These are phyloP conservation scores for Drosophila tsacasi DNA, from an alignment of 1,140 invertebrate species.

Conservation along the genomic window DNA sequence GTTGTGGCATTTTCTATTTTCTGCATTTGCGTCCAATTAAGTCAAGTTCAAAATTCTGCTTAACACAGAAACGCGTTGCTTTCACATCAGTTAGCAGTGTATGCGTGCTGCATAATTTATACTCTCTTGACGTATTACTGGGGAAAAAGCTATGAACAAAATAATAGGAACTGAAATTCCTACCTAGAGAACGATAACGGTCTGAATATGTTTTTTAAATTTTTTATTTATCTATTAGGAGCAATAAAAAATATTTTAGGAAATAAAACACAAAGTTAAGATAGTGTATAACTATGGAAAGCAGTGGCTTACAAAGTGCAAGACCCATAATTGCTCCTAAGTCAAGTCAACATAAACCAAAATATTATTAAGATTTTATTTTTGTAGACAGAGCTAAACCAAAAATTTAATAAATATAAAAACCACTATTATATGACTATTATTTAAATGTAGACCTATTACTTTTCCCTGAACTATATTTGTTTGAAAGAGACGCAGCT, in stretches of 20 bases:
- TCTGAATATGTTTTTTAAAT: not conserved
- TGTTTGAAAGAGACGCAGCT: not conserved
- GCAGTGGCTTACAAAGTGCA: not conserved
- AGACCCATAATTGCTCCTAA: not conserved
- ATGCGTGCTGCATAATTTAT: conserved; percentile 71
- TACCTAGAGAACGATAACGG: not conserved
- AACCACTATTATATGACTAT: not conserved
- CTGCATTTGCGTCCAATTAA: conserved; percentile 72
- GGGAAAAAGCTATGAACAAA: not conserved
- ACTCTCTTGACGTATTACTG: conserved; percentile 6
- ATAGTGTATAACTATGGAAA: not conserved
- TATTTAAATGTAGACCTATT: not conserved
- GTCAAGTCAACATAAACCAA: too few species aligned
- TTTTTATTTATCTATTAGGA: too few species aligned
- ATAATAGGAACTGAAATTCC: not conserved
- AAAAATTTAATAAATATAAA: not conserved
- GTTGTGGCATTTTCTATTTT: conserved; percentile 66
- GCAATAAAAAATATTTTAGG: not conserved
- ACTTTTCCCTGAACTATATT: not conserved
- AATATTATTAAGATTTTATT: not conserved
- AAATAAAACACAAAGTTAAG: not conserved
- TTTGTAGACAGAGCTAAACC: too few species aligned
- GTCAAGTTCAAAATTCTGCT: conserved; percentile 75
- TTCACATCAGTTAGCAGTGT: conserved; percentile 27
- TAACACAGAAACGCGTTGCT: conserved; percentile 56